phyloP scores from a whole-genome alignment of 2,888 invertebrate species.

The Hartigia nigra region DNA sequence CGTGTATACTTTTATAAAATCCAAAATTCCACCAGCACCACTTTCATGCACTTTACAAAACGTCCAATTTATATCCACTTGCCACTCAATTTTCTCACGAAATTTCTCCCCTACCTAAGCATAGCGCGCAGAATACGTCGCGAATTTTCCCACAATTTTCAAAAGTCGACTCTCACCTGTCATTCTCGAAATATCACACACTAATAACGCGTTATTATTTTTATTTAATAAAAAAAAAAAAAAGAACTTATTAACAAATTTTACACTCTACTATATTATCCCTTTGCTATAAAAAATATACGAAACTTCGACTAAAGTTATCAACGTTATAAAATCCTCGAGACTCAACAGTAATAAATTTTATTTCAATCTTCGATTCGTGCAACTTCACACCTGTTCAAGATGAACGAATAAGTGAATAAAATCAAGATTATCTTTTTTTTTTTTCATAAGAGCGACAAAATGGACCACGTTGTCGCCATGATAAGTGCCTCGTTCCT shows the following conservation, averaged over 20 bases:
- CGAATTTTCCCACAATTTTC: not conserved
- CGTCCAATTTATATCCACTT: not conserved
- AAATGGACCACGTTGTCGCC: not conserved
- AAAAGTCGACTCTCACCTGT: not conserved
- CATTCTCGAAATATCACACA: not conserved
- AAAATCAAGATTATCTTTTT: not conserved
- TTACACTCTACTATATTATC: not conserved
- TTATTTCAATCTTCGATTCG: not conserved
- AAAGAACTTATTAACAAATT: not conserved
- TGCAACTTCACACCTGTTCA: not conserved
- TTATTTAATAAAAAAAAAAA: not conserved
- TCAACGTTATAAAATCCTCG: not conserved
- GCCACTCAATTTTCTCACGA: not conserved
- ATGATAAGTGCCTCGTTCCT: not conserved
- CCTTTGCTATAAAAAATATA: not conserved
- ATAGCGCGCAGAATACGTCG: not conserved
- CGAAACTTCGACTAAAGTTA: not conserved
- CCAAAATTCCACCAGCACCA: not conserved
- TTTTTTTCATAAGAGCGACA: not conserved
- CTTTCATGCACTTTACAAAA: not conserved
- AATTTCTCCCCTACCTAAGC: not conserved
- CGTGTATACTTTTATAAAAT: not conserved
- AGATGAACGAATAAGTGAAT: slow-evolving; percentile 5
- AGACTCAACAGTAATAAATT: not conserved
- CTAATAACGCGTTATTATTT: not conserved